These are phyloP conservation scores for Azorinus chamasolen DNA, from an alignment of 2,888 invertebrate species.

Conservation along the genomic window DNA sequence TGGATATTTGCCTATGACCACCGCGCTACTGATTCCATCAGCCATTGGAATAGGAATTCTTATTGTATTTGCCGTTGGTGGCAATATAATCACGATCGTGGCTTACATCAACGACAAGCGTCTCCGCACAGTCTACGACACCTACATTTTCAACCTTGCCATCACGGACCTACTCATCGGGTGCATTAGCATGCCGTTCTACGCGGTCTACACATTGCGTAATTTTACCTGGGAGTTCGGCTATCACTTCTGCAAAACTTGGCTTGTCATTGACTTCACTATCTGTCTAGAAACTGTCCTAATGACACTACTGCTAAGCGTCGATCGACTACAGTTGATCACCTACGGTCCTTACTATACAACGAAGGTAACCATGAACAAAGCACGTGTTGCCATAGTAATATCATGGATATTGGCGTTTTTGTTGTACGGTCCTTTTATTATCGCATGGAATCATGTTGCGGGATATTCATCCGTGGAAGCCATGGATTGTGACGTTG, in stretches of 20 bases:
- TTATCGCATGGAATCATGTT: constrained; percentile 71
- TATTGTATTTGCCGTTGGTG: constrained; percentile 61
- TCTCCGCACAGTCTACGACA: constrained; percentile 69
- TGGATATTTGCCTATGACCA: no score
- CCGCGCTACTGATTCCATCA: no score
- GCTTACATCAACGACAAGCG: constrained; percentile 67
- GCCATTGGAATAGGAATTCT: constrained; percentile 21
- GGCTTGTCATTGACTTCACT: constrained; percentile 68
- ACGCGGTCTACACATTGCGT: constrained; percentile 64
- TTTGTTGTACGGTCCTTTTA: constrained; percentile 67
- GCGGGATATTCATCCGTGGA: constrained; percentile 51
- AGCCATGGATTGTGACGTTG: constrained; percentile 69
- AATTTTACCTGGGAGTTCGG: constrained; percentile 71
- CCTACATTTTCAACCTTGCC: constrained; percentile 73
- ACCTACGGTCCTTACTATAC: constrained; percentile 63
- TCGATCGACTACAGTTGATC: constrained; percentile 69
- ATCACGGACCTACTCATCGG: constrained; percentile 71
- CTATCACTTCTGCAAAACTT: constrained; percentile 68
- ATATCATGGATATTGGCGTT: constrained; percentile 69
- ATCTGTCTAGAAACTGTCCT: constrained; percentile 69
- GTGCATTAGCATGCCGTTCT: constrained; percentile 70
- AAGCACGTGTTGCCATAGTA: constrained; percentile 47
- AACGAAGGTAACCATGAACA: constrained; percentile 53
- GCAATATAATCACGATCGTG: constrained; percentile 67
- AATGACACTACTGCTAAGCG: constrained; percentile 71